Conservation (phyloP, 1,140 invertebrate genomes). For the Piezodorus guildinii region DNA sequence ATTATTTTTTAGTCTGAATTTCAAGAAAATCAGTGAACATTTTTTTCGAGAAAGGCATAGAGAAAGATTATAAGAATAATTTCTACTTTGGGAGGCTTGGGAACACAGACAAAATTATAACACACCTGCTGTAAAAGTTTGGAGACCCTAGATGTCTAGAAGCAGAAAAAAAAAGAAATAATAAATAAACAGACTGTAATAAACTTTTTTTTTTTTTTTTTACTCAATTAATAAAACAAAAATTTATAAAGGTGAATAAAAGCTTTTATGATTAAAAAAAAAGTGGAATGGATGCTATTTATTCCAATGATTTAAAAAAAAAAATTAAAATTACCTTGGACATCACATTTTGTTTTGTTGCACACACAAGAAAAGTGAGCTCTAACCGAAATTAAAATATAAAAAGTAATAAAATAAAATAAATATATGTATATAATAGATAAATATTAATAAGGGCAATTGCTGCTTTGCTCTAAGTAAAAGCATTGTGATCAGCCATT, state of each 20-base stretch:
- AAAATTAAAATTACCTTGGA: background rate
- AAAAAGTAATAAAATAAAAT: background rate
- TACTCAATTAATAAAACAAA: too few relatives aligned
- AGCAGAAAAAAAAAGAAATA: conserved; percentile 17
- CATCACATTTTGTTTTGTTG: background rate
- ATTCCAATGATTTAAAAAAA: background rate
- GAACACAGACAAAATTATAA: conserved; percentile 4
- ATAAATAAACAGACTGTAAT: background rate
- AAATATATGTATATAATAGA: too few relatives aligned
- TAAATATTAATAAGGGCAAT: background rate
- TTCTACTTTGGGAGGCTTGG: conserved; percentile 13
- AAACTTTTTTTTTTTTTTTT: too few relatives aligned
- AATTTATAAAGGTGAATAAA: too few relatives aligned
- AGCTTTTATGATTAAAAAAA: background rate
- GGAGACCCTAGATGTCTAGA: conserved; percentile 20
- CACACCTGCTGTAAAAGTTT: conserved; percentile 20
- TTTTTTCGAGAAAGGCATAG: too few relatives aligned
- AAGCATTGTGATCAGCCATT: conserved; percentile 12
- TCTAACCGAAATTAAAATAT: background rate
- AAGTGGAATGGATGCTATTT: background rate
- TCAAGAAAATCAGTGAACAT: too few relatives aligned
- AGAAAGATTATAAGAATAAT: background rate
- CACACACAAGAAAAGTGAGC: background rate
- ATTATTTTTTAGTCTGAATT: too few relatives aligned
- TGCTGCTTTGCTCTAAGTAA: conserved; percentile 4